Percentiles rank a stretch among this genome's conserved stretches.
phyloP scores from a whole-genome alignment of 2,113 vertebrate species.

The Anolis sagrei region DNA sequence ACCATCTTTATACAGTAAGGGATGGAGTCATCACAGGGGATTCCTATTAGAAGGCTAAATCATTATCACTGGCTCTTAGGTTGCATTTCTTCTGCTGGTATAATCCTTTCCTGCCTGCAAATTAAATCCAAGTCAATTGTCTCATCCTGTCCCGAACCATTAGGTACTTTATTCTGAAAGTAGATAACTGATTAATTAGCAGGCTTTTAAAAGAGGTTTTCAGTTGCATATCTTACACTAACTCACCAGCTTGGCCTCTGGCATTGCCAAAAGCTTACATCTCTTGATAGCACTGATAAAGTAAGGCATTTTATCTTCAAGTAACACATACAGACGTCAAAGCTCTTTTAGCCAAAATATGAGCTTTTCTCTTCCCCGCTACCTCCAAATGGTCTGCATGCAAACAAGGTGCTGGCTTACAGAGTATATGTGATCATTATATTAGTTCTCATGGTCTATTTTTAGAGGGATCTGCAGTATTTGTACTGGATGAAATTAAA shows the following conservation, averaged over 20 bases:
- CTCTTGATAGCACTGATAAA: constrained; percentile 7
- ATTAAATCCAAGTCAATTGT: constrained; percentile 63
- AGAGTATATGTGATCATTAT: not conserved
- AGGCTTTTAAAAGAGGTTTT: constrained; percentile 66
- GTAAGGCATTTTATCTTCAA: not conserved
- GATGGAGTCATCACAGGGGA: constrained; percentile 17
- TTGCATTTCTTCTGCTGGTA: constrained; percentile 4
- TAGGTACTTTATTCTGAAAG: constrained; percentile 32
- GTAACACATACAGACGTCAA: not conserved
- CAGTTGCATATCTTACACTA: constrained; percentile 9
- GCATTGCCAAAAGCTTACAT: constrained; percentile 38
- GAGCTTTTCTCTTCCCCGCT: not conserved
- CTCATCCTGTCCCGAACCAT: constrained; percentile 33
- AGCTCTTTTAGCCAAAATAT: not conserved
- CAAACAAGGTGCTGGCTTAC: no score
- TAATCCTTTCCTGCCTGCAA: constrained; percentile 47
- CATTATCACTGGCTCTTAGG: not conserved
- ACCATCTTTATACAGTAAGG: not conserved
- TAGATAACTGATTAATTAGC: constrained; percentile 65
- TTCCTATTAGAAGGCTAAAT: not conserved
- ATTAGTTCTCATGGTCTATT: not conserved
- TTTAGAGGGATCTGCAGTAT: not conserved
- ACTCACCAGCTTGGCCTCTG: constrained; percentile 26
- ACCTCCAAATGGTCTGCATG: not conserved
- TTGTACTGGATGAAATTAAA: not conserved